Percentiles rank a stretch among this genome's conserved stretches.
These are phyloP conservation scores for Drosophila ochracea DNA, from an alignment of 2,888 invertebrate genomes.

Conservation along the genomic window DNA sequence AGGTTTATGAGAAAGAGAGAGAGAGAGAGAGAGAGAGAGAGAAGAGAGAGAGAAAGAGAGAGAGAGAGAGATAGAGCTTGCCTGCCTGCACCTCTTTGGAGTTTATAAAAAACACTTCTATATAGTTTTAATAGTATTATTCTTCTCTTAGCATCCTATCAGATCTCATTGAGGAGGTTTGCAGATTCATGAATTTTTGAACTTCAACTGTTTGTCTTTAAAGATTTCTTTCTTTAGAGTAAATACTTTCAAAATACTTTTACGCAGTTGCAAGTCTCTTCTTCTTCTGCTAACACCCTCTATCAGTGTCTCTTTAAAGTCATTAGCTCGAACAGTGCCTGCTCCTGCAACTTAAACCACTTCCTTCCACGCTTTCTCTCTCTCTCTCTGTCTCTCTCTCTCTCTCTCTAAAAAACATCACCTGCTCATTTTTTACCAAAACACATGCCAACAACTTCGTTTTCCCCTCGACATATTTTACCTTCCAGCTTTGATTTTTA, in stretches of 20 bases:
- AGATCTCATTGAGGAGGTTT: neutral
- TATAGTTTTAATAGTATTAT: neutral
- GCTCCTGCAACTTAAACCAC: constrained; percentile 18
- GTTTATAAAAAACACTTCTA: no score
- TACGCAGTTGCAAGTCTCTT: neutral
- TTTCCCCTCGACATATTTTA: constrained; percentile 8
- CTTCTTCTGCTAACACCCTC: neutral
- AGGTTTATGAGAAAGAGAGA: neutral
- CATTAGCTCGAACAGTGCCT: constrained; percentile 14
- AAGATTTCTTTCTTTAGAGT: neutral
- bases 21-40: neutral
- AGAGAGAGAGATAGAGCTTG: no score
- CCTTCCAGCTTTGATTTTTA: constrained; percentile 23
- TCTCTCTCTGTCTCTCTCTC: neutral
- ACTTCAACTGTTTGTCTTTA: no score
- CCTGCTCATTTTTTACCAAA: constrained; percentile 57
- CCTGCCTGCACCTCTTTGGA: no score
- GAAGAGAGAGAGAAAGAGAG: no score
- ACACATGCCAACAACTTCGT: constrained; percentile 38
- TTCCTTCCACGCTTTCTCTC: constrained; percentile 29
- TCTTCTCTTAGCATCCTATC: neutral
- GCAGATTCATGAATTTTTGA: neutral
- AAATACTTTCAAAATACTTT: neutral
- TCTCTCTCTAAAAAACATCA: constrained; percentile 14
- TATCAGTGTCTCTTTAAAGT: constrained; percentile 9